Evolutionary conservation across 2,888 invertebrate genomes (phyloP).

Genomic region (Molorchus minor): DNA sequence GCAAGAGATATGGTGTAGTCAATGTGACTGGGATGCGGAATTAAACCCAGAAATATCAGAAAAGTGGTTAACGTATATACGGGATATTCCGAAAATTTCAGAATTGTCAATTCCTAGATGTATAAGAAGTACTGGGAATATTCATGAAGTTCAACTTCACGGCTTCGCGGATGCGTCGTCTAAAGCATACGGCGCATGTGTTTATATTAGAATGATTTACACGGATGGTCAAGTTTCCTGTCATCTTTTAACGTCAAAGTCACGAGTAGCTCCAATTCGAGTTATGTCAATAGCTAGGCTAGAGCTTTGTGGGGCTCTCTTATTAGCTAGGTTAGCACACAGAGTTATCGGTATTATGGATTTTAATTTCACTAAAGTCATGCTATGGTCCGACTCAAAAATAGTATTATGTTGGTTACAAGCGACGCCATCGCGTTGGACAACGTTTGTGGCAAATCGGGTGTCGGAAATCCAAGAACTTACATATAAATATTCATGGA

Average conservation of each 20-base stretch:
- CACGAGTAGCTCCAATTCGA: conserved; percentile 31
- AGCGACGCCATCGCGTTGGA: conserved; percentile 17
- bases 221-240: background rate
- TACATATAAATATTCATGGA: conserved; percentile 26
- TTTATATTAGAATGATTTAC: background rate
- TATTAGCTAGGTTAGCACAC: conserved; percentile 27
- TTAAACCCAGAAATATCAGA: background rate
- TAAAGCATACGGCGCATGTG: conserved; percentile 14
- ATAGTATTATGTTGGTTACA: conserved; percentile 34
- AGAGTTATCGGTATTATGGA: background rate
- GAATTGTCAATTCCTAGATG: background rate
- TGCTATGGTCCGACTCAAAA: conserved; percentile 36
- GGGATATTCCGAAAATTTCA: background rate
- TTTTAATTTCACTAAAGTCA: conserved; percentile 4
- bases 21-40: conserved; percentile 24
- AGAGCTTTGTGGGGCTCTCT: conserved; percentile 34
- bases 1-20: conserved; percentile 29
- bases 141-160: background rate
- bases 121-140: background rate
- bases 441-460: conserved; percentile 34
- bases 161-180: background rate
- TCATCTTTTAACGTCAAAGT: conserved; percentile 31
- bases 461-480: conserved; percentile 27
- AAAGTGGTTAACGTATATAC: conserved; percentile 6
- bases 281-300: conserved; percentile 27